Evolutionary conservation across 2,797 vertebrate species (phyloP).

Genomic region (Sebastes kiyomatsui): DNA sequence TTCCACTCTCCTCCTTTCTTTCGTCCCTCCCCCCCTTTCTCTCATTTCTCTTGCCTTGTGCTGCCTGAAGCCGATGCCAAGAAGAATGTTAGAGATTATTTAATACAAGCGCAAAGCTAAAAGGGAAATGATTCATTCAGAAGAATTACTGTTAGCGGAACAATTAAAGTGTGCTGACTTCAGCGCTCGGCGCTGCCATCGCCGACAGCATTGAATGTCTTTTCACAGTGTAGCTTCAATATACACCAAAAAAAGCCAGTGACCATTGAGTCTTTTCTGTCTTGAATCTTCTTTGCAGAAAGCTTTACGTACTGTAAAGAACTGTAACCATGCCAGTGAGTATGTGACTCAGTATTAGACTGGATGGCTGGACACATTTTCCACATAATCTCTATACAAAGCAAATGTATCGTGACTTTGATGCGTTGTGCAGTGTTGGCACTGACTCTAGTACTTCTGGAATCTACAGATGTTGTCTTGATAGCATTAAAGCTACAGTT

Average conservation of each 20-base stretch:
- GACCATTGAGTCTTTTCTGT: background rate
- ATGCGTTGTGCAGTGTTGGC: background rate
- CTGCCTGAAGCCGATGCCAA: constrained; percentile 75
- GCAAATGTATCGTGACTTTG: background rate
- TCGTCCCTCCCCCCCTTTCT: constrained; percentile 32
- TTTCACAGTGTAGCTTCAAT: background rate
- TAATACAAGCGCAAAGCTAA: constrained; percentile 80
- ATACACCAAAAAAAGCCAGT: background rate
- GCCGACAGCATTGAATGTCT: background rate
- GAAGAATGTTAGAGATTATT: constrained; percentile 79
- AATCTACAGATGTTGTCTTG: constrained; percentile 20
- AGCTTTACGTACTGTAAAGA: background rate
- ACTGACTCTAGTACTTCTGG: background rate
- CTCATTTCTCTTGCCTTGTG: constrained; percentile 49
- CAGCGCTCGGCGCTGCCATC: background rate
- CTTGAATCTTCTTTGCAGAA: background rate
- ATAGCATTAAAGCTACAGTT: constrained; percentile 10
- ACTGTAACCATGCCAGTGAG: background rate
- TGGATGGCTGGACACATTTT: background rate
- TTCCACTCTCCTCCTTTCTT: constrained; percentile 1
- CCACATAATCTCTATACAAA: background rate
- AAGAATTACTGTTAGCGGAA: constrained; percentile 64
- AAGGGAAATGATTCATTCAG: constrained; percentile 82
- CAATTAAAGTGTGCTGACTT: constrained; percentile 45
- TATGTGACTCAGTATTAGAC: background rate